Evolutionary conservation across 2,797 vertebrate genomes (phyloP), one percentile per base, ranked within the genome.

Genomic region (Fringilla coelebs): DNA sequence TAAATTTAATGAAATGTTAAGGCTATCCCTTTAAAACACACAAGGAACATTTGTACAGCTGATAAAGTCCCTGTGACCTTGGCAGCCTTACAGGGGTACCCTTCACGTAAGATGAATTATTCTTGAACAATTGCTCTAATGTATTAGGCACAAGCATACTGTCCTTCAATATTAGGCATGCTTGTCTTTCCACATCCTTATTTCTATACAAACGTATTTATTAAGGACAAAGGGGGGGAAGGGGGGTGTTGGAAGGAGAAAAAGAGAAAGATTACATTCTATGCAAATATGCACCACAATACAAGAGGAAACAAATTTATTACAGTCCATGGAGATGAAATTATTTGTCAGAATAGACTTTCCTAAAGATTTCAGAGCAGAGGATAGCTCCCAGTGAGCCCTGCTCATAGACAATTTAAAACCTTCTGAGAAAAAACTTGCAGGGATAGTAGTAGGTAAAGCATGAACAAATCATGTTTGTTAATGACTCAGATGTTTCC

Each of bases 91-190:
- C 80, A 94, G 92, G 80, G 83, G 94, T 96, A 96, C 95, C 96
- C 95, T 96, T 97, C 96, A 94, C 19, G 2, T 97, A 96, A 96
- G 25, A 96, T 94, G 92, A 96, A 96, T 97, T 97, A 97, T 96
- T 97, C 94, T 89, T 95, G 91, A 97, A 96, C 96, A 97, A 96
- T 93, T 97, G 94, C 84, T 95, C 82, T 95, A 97, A 97, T 93
- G 93, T 94, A 95, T 95, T 96, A 96, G 93, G 75, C 89, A 95
- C 91, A 94, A 94, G 90, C 63, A 91, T 78, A 96, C 91, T 94
- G 94, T 95, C 95, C 93, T 97, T 97, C 96, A 96, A 77, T 96
- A 96, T 97, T 97, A 96, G 92, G 82, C 91, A 96, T 97, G 95
- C 85, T 92, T 97, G 94, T 96, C 94, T 95, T 96, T 96, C 92